phyloP scores from a whole-genome alignment of 1,140 invertebrate genomes.

The Trichogramma pretiosum region DNA sequence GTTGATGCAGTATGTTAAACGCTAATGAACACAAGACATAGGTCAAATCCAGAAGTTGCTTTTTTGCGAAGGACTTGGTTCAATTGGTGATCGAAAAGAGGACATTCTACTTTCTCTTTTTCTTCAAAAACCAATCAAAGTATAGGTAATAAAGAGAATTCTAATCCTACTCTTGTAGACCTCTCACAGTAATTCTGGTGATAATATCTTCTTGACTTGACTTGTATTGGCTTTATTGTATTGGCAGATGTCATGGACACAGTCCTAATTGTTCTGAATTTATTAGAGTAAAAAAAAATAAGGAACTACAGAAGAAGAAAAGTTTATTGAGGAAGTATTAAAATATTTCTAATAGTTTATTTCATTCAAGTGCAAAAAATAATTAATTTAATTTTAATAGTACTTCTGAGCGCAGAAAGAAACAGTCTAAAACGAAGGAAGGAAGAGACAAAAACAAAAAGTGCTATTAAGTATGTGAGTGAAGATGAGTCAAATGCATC shows the following conservation, averaged over 20 bases:
- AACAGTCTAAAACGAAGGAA: conserved; percentile 38
- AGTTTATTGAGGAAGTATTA: conserved; percentile 33
- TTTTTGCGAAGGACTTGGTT: conserved; percentile 64
- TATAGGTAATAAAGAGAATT: conserved; percentile 43
- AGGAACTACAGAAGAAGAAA: conserved; percentile 35
- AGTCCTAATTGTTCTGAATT: conserved; percentile 44
- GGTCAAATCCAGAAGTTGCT: conserved; percentile 36
- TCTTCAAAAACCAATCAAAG: conserved; percentile 37
- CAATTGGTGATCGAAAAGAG: conserved; percentile 59
- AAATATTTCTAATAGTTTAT: neutral
- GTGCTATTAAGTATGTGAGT: conserved; percentile 33
- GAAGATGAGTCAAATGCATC: conserved; percentile 42
- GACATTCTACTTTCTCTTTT: conserved; percentile 48
- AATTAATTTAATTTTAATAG: conserved; percentile 14
- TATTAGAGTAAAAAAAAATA: conserved; percentile 37
- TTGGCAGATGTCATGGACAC: conserved; percentile 76
- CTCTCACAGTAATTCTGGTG: no score
- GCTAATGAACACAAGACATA: conserved; percentile 39
- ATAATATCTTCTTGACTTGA: no score
- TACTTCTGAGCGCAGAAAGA: conserved; percentile 38
- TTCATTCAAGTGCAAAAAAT: no score
- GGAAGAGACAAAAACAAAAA: conserved; percentile 29
- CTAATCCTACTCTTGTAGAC: no score
- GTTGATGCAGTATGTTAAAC: conserved; percentile 54
- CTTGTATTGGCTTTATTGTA: conserved; percentile 73